phyloP scores from a whole-genome alignment of 92 coral and sea anemone species.

The Phenganax subtilis region DNA sequence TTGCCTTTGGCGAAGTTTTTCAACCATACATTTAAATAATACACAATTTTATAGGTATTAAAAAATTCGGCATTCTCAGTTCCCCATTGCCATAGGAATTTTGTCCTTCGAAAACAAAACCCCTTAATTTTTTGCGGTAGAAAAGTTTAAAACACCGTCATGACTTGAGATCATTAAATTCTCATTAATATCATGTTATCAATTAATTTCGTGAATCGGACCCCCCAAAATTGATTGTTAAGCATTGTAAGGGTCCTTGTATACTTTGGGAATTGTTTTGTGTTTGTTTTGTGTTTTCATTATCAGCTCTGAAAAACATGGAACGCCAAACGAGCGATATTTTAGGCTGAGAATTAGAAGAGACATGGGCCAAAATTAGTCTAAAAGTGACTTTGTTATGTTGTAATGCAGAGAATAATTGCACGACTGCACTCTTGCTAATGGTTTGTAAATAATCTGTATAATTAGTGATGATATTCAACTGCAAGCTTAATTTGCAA shows the following conservation, averaged over 20 bases:
- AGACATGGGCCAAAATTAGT: too few species aligned
- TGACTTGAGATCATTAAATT: constrained; percentile 18
- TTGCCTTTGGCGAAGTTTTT: not conserved
- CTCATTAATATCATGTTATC: constrained; percentile 20
- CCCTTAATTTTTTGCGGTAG: not conserved
- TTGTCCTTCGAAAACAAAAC: not conserved
- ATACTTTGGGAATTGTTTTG: constrained; percentile 6
- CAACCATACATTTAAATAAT: too few species aligned
- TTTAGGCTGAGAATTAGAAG: too few species aligned
- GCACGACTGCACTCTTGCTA: too few species aligned
- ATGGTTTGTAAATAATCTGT: too few species aligned
- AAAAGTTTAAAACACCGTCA: constrained; percentile 4
- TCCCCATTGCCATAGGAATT: too few species aligned
- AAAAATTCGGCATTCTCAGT: too few species aligned
- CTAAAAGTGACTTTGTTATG: too few species aligned
- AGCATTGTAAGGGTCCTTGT: constrained; percentile 15
- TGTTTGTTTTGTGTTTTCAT: constrained; percentile 31
- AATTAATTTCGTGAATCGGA: constrained; percentile 2
- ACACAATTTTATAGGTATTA: too few species aligned
- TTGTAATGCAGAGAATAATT: too few species aligned
- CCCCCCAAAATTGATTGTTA: constrained; percentile 20
- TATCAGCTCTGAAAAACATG: not conserved
- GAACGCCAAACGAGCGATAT: not conserved
- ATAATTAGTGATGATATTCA: too few species aligned
- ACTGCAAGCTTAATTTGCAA: too few species aligned